Base-by-base conservation (phyloP, 2,113 vertebrate species). In the Scatophagus argus region DNA sequence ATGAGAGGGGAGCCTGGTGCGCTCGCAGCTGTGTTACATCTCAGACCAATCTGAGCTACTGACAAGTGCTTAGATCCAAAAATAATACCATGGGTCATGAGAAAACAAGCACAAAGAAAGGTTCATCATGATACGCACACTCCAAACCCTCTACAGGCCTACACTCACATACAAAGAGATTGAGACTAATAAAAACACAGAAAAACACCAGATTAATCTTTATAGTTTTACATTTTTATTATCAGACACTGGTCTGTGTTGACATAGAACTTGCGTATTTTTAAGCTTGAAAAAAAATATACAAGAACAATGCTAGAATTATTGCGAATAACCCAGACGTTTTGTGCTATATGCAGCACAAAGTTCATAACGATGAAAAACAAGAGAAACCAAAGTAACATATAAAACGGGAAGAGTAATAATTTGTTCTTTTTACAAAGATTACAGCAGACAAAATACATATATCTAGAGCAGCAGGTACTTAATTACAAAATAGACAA, bases 361-460 rank as follows among this genome's bases (percentile, higher is more conserved):
- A 36, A 82, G 64, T 55, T 76, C 64, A 76, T 66, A 27, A n/a
- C n/a, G 13, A 65, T 81, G 69, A 77, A 81, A 87, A 80, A 87
- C 49, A 61, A 65, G 34, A 88, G 55, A 81, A 61, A 72, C 46
- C 54, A 74, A 65, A 69, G 69, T 58, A 87, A 79, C 62, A 90
- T 88, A 92, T 83, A 93, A 92, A 92, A 93, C 89, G 76, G 75
- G 66, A 73, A 68, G 61, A 62, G 13, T 49, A 62, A 46, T 52
- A n/a, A 54, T 65, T 78, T 23, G 70, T 74, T 76, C 58, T 83
- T 93, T 90, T 84, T 92, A 91, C 85, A 92, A 91, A 88, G 86
- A 87, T 88, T 90, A 88, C 91, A 92, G 85, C 67, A 84, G 74
- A 81, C 70, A 91, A 69, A 88, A 78, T 70, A 87, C 63, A 87